Evolutionary conservation across 53 echinoderm and acorn worm genomes (phyloP).

Genomic region (Arbacia lixula): DNA sequence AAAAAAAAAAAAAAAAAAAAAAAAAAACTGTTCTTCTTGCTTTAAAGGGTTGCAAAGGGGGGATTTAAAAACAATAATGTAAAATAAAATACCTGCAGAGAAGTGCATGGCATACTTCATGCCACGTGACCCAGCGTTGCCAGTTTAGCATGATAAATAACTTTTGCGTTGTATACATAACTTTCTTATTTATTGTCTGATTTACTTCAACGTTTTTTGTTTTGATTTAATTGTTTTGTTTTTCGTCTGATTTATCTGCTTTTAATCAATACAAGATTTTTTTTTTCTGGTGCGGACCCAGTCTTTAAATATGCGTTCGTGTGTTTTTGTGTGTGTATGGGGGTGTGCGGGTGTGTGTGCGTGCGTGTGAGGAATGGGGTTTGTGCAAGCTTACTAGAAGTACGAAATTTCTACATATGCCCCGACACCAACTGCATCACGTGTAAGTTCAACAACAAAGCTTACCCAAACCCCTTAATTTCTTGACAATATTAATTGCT

Average conservation of each 20-base stretch:
- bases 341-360: slow-evolving; percentile 14
- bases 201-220: slow-evolving; percentile 23
- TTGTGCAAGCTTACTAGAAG: slow-evolving; percentile 22
- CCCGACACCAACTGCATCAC: slow-evolving; percentile 27
- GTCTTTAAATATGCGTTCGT: slow-evolving; percentile 19
- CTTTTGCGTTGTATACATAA: slow-evolving; percentile 20
- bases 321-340: no score
- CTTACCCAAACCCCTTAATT: slow-evolving; percentile 19
- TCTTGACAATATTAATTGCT: slow-evolving; percentile 19
- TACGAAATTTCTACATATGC: slow-evolving; percentile 23
- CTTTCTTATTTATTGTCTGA: slow-evolving; percentile 21
- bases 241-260: slow-evolving; percentile 26
- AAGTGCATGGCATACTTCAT: no score
- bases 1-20: no score
- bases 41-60: slow-evolving; percentile 21
- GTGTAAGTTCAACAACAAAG: slow-evolving; percentile 21
- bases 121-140: slow-evolving; percentile 27
- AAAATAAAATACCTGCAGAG: slow-evolving; percentile 20
- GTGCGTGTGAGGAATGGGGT: slow-evolving; percentile 23
- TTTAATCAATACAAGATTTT: slow-evolving; percentile 26
- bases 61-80: slow-evolving; percentile 18
- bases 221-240: slow-evolving; percentile 16
- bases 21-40: slow-evolving; percentile 5
- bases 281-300: slow-evolving; percentile 23
- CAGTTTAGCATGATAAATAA: slow-evolving; percentile 26